phyloP scores from a whole-genome alignment of 1,140 invertebrate genomes.

The Octopus bimaculoides region DNA sequence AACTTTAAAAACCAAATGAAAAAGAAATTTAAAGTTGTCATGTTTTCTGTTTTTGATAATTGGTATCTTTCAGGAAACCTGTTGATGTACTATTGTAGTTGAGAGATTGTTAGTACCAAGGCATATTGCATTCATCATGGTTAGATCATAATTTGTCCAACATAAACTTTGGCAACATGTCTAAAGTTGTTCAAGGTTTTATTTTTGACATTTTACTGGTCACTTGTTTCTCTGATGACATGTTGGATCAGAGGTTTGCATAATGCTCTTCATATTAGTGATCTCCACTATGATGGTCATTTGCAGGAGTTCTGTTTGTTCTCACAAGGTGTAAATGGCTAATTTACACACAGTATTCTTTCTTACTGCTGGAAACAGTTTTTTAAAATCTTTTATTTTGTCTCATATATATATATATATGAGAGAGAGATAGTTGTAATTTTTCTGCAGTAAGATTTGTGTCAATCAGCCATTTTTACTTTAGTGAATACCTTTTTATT shows the following conservation, averaged over 20 bases:
- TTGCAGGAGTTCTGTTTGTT: neutral
- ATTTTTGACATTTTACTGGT: neutral
- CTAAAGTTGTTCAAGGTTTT: neutral
- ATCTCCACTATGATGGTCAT: neutral
- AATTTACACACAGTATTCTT: slow-evolving; percentile 1
- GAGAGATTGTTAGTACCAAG: too few relatives aligned
- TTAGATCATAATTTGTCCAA: too few relatives aligned
- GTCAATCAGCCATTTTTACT: too few relatives aligned
- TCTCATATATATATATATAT: neutral
- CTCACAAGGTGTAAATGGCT: neutral
- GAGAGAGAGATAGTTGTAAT: slow-evolving; percentile 12
- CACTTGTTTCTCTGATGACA: slow-evolving; percentile 21
- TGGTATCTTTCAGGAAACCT: too few relatives aligned
- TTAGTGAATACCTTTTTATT: neutral
- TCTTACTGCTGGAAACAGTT: neutral
- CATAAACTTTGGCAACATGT: too few relatives aligned
- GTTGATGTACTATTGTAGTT: too few relatives aligned
- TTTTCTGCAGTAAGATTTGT: neutral
- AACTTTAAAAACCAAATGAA: too few relatives aligned
- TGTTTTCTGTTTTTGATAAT: too few relatives aligned
- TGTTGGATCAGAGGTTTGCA: slow-evolving; percentile 29
- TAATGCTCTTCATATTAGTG: slow-evolving; percentile 7
- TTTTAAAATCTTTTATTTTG: slow-evolving; percentile 3
- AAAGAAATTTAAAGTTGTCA: too few relatives aligned
- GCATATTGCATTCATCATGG: too few relatives aligned